Percentiles rank a stretch among this genome's conserved stretches.
phyloP scores from a whole-genome alignment of 2,113 vertebrate species.

The Leiothrix lutea region DNA sequence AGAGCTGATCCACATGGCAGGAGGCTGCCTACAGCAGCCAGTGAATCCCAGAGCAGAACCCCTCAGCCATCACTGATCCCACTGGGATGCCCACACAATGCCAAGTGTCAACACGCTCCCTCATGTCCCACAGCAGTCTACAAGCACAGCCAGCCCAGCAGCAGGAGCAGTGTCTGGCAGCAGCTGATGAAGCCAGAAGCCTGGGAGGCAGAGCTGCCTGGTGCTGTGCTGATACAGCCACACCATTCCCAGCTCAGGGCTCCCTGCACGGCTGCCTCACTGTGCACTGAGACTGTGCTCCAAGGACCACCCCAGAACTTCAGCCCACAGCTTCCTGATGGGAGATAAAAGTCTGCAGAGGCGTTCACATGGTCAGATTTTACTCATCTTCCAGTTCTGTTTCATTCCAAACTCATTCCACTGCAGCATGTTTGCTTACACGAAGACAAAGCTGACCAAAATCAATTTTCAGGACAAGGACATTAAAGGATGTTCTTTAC shows the following conservation, averaged over 20 bases:
- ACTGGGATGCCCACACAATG: not conserved
- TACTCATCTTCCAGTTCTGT: conserved; percentile 33
- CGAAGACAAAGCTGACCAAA: not conserved
- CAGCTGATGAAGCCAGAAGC: not conserved
- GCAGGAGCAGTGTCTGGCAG: not conserved
- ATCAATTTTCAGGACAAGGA: not conserved
- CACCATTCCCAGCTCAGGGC: not conserved
- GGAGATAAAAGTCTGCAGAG: conserved; percentile 55
- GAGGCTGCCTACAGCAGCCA: not conserved
- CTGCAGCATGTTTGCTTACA: not conserved
- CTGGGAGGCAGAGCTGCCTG: conserved; percentile 6
- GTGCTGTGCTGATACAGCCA: not conserved
- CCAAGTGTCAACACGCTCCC: not conserved
- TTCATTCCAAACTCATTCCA: conserved; percentile 46
- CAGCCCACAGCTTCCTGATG: conserved; percentile 61
- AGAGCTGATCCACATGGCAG: conserved; percentile 20
- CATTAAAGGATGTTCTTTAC: not conserved
- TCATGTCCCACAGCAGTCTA: not conserved
- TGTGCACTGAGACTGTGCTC: not conserved
- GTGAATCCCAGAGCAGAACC: not conserved
- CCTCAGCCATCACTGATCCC: not conserved
- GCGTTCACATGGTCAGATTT: conserved; percentile 28
- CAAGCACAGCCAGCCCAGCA: not conserved
- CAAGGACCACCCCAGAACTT: conserved; percentile 54
- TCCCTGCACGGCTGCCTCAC: not conserved